Percentiles rank a stretch among this genome's conserved stretches.
These are phyloP conservation scores for Drosophila pectinifera DNA, from an alignment of 1,140 invertebrate genomes.

Conservation along the genomic window DNA sequence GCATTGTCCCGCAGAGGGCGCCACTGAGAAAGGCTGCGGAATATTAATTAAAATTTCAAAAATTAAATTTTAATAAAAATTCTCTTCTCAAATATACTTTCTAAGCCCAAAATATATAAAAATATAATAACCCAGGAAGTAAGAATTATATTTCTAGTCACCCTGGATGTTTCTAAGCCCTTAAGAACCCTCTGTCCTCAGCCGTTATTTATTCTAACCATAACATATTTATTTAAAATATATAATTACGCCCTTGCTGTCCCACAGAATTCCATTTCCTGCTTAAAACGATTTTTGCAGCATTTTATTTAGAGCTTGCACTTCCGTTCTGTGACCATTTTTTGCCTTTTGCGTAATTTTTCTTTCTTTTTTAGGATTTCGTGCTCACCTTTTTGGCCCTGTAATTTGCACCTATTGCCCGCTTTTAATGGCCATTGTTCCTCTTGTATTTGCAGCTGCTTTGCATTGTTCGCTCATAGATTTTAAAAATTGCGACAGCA, in stretches of 20 bases:
- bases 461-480: constrained; percentile 80
- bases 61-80: neutral
- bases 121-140: neutral
- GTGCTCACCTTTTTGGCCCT: constrained; percentile 31
- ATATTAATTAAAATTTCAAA: neutral
- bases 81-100: no score
- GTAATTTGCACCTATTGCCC: constrained; percentile 79
- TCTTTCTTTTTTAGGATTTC: constrained; percentile 1
- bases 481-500: constrained; percentile 78
- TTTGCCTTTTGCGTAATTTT: constrained; percentile 7
- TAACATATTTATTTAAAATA: constrained; percentile 22
- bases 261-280: constrained; percentile 56
- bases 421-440: constrained; percentile 70
- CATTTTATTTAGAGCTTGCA: constrained; percentile 53
- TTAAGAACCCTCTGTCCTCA: neutral
- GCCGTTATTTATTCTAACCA: neutral
- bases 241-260: constrained; percentile 19
- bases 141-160: neutral
- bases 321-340: constrained; percentile 30
- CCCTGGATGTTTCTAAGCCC: no score
- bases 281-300: neutral
- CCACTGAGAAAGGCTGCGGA: neutral
- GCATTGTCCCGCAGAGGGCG: constrained; percentile 5
- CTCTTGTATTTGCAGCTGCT: constrained; percentile 27
- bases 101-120: neutral